Conservation (phyloP, 2,888 invertebrate genomes). For the Chymomyza amoena region DNA sequence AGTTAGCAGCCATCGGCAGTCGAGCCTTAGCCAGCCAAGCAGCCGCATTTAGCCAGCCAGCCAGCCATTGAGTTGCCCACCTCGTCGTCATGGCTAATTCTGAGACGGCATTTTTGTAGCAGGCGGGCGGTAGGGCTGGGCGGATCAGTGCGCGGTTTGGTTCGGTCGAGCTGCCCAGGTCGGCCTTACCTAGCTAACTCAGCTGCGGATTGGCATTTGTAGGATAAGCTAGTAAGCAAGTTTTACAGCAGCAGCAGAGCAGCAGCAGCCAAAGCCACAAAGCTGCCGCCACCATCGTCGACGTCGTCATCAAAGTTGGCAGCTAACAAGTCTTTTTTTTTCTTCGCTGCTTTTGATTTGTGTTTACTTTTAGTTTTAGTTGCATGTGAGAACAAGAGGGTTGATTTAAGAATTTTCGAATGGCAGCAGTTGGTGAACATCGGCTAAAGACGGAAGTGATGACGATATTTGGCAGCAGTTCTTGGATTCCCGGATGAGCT, state of each 20-base stretch:
- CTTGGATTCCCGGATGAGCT: no score
- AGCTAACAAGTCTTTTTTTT: background rate
- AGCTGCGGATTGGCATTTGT: slow-evolving; percentile 64
- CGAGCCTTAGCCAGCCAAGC: slow-evolving; percentile 15
- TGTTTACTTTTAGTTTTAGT: slow-evolving; percentile 1
- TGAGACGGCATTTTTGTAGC: slow-evolving; percentile 1
- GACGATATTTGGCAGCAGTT: no score
- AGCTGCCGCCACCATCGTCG: background rate
- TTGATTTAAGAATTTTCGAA: background rate
- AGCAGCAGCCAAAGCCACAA: background rate
- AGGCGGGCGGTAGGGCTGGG: background rate
- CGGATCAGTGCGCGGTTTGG: slow-evolving; percentile 39
- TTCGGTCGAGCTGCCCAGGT: slow-evolving; percentile 20
- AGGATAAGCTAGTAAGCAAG: slow-evolving; percentile 52
- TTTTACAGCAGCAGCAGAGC: slow-evolving; percentile 8
- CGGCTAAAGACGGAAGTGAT: no score
- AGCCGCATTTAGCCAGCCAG: background rate
- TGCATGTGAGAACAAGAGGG: background rate
- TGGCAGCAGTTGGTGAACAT: background rate
- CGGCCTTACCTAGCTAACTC: background rate
- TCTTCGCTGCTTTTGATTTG: background rate
- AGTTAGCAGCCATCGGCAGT: slow-evolving; percentile 29
- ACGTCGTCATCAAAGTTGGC: slow-evolving; percentile 15
- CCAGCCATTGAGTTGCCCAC: background rate
- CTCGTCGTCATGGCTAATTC: slow-evolving; percentile 1